phyloP scores from a whole-genome alignment of 1,140 invertebrate species.

The Berghia stephanieae region DNA sequence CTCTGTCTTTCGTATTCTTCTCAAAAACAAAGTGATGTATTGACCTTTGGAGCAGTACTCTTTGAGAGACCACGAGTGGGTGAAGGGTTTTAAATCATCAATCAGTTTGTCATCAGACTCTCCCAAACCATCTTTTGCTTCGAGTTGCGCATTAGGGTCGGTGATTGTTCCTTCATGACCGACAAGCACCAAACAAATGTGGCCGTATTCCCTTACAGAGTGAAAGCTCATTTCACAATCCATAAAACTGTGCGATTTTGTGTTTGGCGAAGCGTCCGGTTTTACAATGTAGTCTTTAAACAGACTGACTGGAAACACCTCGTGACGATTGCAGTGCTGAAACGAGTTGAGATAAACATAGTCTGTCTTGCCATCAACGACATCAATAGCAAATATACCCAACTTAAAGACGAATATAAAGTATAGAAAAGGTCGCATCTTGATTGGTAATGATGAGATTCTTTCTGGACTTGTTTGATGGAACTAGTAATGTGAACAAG shows the following conservation, averaged over 20 bases:
- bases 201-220: not conserved
- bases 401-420: no score
- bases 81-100: not conserved
- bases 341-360: slow-evolving; percentile 20
- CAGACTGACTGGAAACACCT: not conserved
- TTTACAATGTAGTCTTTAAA: not conserved
- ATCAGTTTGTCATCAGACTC: not conserved
- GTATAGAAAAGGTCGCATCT: no score
- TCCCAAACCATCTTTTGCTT: slow-evolving; percentile 6
- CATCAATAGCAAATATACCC: no score
- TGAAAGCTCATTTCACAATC: slow-evolving; percentile 18
- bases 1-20: not conserved
- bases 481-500: no score
- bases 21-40: not conserved
- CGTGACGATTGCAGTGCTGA: not conserved
- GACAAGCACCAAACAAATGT: not conserved
- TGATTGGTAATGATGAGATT: no score
- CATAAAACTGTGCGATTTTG: not conserved
- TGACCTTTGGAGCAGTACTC: slow-evolving; percentile 8
- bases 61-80: not conserved
- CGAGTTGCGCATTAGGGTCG: slow-evolving; percentile 11
- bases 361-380: no score
- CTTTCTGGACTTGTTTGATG: no score
- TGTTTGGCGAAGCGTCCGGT: slow-evolving; percentile 9
- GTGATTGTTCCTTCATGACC: not conserved